Conservation (phyloP, 2,888 invertebrate genomes). For the Eupithecia dodoneata region DNA sequence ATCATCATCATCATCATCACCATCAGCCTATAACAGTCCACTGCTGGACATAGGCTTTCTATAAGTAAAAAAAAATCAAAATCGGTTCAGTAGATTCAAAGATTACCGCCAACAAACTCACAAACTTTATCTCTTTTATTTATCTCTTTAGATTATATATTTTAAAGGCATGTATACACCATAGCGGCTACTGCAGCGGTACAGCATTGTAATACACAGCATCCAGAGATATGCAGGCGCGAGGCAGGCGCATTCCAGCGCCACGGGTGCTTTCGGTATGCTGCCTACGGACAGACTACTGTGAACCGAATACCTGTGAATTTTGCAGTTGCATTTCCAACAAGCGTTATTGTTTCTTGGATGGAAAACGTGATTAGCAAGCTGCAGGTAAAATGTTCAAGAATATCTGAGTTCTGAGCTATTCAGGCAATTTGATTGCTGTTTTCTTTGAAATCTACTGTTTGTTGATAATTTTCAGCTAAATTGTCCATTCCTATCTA, state of each 20-base stretch:
- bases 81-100: too few species aligned
- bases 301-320: conserved; percentile 17
- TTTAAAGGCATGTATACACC: not conserved
- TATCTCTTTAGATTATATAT: too few species aligned
- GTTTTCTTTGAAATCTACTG: not conserved
- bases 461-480: too few species aligned
- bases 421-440: not conserved
- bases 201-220: conserved; percentile 14
- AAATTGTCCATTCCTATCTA: too few species aligned
- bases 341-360: not conserved
- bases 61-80: too few species aligned
- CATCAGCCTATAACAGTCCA: too few species aligned
- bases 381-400: not conserved
- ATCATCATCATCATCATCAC: too few species aligned
- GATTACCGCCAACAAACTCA: too few species aligned
- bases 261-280: conserved; percentile 21
- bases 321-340: conserved; percentile 5
- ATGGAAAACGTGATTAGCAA: conserved; percentile 8
- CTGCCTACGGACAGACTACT: conserved; percentile 51
- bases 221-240: conserved; percentile 46
- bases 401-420: not conserved
- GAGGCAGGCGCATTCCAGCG: conserved; percentile 49
- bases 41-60: too few species aligned
- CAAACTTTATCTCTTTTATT: too few species aligned
- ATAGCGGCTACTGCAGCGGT: not conserved